A percentile compares a stretch with the other conserved stretches of the same genome.
Evolutionary conservation across 2,797 vertebrate genomes (phyloP).

Genomic region (Sebastes wilsoni): DNA sequence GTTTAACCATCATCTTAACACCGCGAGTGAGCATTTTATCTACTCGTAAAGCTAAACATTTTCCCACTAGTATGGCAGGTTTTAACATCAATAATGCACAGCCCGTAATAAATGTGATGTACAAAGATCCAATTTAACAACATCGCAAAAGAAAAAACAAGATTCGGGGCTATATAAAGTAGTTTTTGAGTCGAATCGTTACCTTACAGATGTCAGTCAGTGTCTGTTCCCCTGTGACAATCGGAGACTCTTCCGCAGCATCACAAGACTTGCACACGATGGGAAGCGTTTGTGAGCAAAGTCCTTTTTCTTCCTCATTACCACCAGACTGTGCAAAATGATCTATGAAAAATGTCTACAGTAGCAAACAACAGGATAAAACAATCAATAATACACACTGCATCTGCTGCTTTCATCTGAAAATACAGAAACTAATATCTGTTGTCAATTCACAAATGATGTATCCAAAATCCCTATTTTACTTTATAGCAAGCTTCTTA

Average conservation of each 20-base stretch:
- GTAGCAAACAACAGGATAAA: neutral
- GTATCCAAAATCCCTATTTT: neutral
- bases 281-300: slow-evolving; percentile 70
- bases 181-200: slow-evolving; percentile 28
- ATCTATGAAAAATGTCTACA: slow-evolving; percentile 12
- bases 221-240: slow-evolving; percentile 40
- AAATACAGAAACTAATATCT: neutral
- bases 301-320: slow-evolving; percentile 78
- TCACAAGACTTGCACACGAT: slow-evolving; percentile 71
- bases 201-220: slow-evolving; percentile 63
- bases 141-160: neutral
- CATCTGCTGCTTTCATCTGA: neutral
- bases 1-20: neutral
- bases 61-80: neutral
- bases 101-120: neutral
- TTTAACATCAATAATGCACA: neutral
- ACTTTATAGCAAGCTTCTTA: neutral
- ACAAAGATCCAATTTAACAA: neutral
- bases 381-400: neutral
- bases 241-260: slow-evolving; percentile 39
- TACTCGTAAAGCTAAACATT: neutral
- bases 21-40: neutral
- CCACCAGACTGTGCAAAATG: slow-evolving; percentile 18
- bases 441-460: neutral
- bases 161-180: neutral